These are phyloP conservation scores for Pristionchus mayeri DNA, from an alignment of 2,888 invertebrate genomes.

Conservation along the genomic window DNA sequence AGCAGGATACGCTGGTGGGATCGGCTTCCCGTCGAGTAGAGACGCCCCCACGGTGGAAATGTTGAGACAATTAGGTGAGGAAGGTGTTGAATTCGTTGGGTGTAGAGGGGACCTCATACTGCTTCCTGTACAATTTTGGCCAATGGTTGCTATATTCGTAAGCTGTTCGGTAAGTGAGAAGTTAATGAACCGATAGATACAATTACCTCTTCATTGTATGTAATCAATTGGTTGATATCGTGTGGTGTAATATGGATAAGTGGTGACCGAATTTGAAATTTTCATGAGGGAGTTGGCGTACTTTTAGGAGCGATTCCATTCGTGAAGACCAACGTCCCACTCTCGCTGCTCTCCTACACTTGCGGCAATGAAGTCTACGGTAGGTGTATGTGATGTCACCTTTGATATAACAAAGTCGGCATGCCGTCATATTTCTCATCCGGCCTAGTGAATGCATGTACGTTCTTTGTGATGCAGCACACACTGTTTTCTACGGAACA, in stretches of 20 bases:
- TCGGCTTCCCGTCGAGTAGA: conserved; percentile 61
- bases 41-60: conserved; percentile 64
- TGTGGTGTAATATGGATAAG: neutral
- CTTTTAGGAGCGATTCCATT: conserved; percentile 78
- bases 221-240: neutral
- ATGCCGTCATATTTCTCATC: no score
- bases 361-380: conserved; percentile 78
- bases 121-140: no score
- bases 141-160: no score
- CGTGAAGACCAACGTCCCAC: conserved; percentile 78
- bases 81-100: no score
- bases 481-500: no score
- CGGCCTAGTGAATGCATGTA: no score
- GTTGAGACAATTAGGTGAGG: conserved; percentile 61
- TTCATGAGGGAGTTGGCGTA: no score
- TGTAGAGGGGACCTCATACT: no score
- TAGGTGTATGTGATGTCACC: conserved; percentile 6
- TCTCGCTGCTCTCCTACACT: conserved; percentile 73
- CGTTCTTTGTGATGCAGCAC: no score
- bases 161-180: no score
- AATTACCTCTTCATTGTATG: neutral
- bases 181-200: no score
- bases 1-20: conserved; percentile 74
- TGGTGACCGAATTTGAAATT: neutral
- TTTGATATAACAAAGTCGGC: neutral